These are phyloP conservation scores for Athripsodes cinereus DNA, from an alignment of 2,888 invertebrate genomes.

Conservation along the genomic window DNA sequence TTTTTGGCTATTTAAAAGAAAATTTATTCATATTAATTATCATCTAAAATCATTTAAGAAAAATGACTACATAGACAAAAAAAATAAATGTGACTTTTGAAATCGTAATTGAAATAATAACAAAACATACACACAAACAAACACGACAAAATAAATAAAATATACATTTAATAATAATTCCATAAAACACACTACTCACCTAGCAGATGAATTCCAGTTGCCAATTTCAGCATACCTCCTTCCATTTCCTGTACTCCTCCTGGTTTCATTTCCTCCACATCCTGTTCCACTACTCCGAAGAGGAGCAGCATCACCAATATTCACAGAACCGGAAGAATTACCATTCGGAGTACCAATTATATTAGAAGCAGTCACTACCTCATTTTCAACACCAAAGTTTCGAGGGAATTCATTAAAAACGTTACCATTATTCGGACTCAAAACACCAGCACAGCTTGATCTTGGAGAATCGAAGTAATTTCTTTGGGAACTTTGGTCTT, in stretches of 20 bases:
- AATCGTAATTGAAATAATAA: neutral
- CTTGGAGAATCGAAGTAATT: constrained; percentile 8
- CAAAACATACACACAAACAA: neutral
- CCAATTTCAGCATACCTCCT: constrained; percentile 55
- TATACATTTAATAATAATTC: neutral
- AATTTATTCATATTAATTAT: no score
- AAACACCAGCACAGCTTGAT: neutral
- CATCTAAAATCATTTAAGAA: no score
- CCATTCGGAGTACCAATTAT: constrained; percentile 51
- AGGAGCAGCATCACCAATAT: constrained; percentile 38
- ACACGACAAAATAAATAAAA: neutral
- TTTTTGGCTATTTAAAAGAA: no score
- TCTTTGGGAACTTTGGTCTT: constrained; percentile 8
- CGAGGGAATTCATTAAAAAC: neutral
- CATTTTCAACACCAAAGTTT: constrained; percentile 34
- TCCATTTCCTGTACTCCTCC: constrained; percentile 44
- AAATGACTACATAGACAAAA: no score
- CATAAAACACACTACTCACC: constrained; percentile 17
- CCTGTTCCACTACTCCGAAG: constrained; percentile 36
- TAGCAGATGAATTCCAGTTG: constrained; percentile 40
- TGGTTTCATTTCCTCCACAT: constrained; percentile 49
- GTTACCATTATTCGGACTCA: neutral
- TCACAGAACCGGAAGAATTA: constrained; percentile 32
- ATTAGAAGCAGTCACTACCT: no score
- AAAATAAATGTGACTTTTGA: neutral